phyloP scores from a whole-genome alignment of 2,113 vertebrate genomes.

The Ornithorhynchus anatinus region DNA sequence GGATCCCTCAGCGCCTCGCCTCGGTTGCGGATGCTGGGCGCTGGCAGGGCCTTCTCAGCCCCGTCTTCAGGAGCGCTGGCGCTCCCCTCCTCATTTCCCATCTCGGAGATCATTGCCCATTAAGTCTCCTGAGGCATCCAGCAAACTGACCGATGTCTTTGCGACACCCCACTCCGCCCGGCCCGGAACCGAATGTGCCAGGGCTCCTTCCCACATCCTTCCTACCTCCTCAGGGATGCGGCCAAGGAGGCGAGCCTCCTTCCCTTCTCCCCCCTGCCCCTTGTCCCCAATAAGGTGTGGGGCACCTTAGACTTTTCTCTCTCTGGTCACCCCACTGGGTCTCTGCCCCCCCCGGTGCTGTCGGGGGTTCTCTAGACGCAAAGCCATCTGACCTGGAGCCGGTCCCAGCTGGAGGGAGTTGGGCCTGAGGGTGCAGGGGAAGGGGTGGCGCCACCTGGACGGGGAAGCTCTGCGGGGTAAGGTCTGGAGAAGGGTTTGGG shows the following conservation, averaged over 20 bases:
- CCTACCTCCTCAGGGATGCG: too few species aligned
- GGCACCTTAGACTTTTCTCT: neutral
- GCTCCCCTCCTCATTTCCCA: neutral
- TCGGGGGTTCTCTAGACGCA: accelerated
- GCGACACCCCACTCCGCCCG: too few species aligned
- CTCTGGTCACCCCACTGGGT: neutral
- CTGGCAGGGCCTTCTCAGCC: neutral
- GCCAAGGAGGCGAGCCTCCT: too few species aligned
- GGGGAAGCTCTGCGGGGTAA: neutral
- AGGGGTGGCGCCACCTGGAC: neutral
- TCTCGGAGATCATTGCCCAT: neutral
- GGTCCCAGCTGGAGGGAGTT: neutral
- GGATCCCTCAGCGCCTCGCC: too few species aligned
- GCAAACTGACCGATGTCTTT: neutral
- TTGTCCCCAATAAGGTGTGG: neutral
- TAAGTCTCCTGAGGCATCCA: neutral
- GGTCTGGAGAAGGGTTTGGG: neutral
- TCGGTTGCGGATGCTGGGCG: neutral
- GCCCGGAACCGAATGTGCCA: too few species aligned
- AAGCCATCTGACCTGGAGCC: neutral
- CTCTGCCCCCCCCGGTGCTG: neutral
- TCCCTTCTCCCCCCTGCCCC: neutral
- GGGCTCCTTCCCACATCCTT: too few species aligned
- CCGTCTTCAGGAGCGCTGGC: neutral
- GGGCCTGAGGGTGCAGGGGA: neutral